Base-by-base conservation (phyloP, 37 sponge, comb jelly and placozoan species). In the Haliclona indistincta region DNA sequence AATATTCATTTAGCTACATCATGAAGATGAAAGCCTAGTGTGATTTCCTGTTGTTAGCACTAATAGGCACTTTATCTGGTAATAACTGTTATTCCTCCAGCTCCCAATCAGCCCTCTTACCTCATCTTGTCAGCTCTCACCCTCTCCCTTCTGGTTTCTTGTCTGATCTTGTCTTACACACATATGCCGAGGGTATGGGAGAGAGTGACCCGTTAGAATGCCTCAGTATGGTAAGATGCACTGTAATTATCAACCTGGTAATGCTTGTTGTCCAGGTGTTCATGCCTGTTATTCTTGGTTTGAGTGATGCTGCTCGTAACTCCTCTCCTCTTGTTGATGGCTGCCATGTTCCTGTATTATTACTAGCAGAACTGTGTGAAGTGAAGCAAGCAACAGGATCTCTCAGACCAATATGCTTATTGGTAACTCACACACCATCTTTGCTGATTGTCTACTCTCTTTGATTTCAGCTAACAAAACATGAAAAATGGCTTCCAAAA, bases 111-210 rank as follows among this genome's bases (percentile, higher is more conserved):
- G 26, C 60, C 34, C 43, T 75, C 1, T 29, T 75, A 30, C 68
- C 76, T 22, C 74, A 75, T 64, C 63, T 86, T 51, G 23, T 28
- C 56, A 68, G 41, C 7, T 3, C 17, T 40, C 33, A 4, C 52
- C 39, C 79, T 51, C 63, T 88, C 42, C 84, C 89, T 15, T 30
- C 68, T 53, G 84, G 75, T 7, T 89, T 77, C 36, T 68, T 89
- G 15, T 29, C 71, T 40, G 80, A 89, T 43, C 63, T 89, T 2
- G 80, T 89, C 25, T 36, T 89, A 4, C 84, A 83, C 61, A 71
- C 60, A 35, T 74, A 0, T 89, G 33, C 8, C 30, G 10, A 58
- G 40, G 67, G 89, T 83, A 39, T 56, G 80, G 6, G 42, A 40
- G 33, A 2, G 54, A 54, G 23, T 29, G 70, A 37, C 71, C 39